Evolutionary conservation across 2,888 invertebrate genomes (phyloP), one percentile per base, ranked within the genome.

Genomic region (Luffia ferchaultella): DNA sequence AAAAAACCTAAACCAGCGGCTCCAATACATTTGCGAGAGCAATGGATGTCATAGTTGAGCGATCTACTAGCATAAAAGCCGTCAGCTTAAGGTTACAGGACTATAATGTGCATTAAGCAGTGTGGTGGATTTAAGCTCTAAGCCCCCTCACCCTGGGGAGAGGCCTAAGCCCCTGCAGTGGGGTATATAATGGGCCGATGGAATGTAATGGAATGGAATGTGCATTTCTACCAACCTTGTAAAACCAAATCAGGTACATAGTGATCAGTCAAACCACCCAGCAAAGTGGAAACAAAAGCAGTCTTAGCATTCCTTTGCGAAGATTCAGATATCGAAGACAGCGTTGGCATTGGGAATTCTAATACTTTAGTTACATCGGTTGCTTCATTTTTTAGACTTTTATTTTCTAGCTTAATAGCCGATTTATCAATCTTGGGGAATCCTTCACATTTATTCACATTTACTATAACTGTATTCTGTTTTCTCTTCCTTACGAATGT

Each of bases 221-320:
- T n/a, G n/a, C n/a, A n/a, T n/a, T n/a, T n/a, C n/a, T 50, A 57
- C 58, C 68, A 53, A 77, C 88, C 91, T 83, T 93, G 93, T 62
- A 93, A 80, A 55, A 92, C 88, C 86, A 93, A 88, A 79, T 91
- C 90, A 61, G 91, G 87, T 67, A 90, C 86, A 68, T 91, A 91
- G 62, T 88, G 88, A 63, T 89, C 87, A 51, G 85, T 86, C 47
- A 89, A 73, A 45, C 87, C 88, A 19, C 89, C 86, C 55, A 91
- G 79, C 51, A 91, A 66, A 19, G 89, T 87, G 2, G 79, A 80
- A 50, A 87, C 85, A 61, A 87, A 89, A 0, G 87, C 88, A 1
- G n/a, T n/a, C n/a, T n/a, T n/a, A n/a, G 42, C 42, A 42, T 20
- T 48, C 18, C 20, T 42, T 1, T 42, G 41, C 15, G 84, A 70